These are phyloP conservation scores for Eueremaeus valkanovi DNA, from an alignment of 2,888 invertebrate genomes.

Conservation along the genomic window DNA sequence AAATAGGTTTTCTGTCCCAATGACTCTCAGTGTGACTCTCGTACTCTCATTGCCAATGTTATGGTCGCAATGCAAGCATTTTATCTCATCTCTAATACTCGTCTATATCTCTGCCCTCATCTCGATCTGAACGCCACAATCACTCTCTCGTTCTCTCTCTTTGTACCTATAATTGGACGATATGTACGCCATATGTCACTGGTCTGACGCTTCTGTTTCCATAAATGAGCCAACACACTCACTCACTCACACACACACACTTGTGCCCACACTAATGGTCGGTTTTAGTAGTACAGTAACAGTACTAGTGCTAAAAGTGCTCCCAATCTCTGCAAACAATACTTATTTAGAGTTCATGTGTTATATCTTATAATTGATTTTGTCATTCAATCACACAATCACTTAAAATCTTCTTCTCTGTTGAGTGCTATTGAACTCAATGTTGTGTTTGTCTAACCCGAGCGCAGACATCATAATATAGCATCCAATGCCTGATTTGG, in stretches of 20 bases:
- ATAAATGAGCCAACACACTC: no score
- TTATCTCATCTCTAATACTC: neutral
- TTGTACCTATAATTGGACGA: neutral
- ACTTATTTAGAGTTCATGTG: no score
- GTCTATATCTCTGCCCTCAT: no score
- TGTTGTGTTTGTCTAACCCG: slow-evolving; percentile 5
- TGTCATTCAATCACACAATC: slow-evolving; percentile 6
- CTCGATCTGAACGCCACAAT: no score
- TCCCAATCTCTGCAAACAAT: neutral
- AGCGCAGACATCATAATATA: no score
- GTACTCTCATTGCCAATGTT: no score
- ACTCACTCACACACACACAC: neutral
- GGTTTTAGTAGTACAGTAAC: neutral
- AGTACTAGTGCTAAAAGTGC: neutral
- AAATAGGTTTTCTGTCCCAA: slow-evolving; percentile 25
- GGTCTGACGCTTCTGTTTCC: neutral
- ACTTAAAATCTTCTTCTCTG: neutral
- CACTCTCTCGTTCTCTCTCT: neutral
- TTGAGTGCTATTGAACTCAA: slow-evolving; percentile 6
- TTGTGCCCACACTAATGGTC: neutral
- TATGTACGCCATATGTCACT: slow-evolving; percentile 12
- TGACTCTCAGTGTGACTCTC: no score
- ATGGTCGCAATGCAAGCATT: neutral
- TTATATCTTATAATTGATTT: slow-evolving; percentile 10
- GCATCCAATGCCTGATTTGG: neutral